Conservation (phyloP, 2,888 invertebrate genomes). For the Polymixis lichenea region DNA sequence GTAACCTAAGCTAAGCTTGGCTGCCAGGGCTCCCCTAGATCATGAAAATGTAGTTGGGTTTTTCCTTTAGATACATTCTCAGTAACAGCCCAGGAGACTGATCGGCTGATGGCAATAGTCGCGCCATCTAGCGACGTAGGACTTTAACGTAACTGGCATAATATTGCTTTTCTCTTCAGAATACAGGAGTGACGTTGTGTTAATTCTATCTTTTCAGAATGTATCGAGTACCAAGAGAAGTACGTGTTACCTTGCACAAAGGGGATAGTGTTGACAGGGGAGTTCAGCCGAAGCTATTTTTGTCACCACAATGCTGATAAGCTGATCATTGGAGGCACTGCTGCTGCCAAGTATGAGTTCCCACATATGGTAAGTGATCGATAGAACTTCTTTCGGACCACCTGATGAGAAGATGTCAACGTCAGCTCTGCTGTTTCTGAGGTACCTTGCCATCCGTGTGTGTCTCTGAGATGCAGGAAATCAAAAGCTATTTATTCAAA, state of each 20-base stretch:
- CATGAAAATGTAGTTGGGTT: no score
- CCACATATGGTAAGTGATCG: conserved; percentile 76
- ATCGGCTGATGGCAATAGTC: no score
- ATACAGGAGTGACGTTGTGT: neutral
- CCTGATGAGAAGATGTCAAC: neutral
- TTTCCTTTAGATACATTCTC: no score
- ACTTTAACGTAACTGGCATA: no score
- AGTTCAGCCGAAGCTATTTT: conserved; percentile 60
- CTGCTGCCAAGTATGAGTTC: conserved; percentile 71
- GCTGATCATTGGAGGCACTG: conserved; percentile 74
- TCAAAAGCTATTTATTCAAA: no score
- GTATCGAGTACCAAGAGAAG: conserved; percentile 78
- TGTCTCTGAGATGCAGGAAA: neutral
- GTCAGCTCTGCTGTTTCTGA: no score
- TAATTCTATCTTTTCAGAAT: conserved; percentile 68
- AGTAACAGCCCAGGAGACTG: no score
- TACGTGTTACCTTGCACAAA: conserved; percentile 74
- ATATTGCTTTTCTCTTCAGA: neutral
- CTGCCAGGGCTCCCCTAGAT: no score
- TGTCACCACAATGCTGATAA: conserved; percentile 75
- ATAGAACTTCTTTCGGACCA: neutral
- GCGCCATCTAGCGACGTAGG: no score
- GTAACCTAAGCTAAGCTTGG: no score
- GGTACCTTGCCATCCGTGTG: no score
- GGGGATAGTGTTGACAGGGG: conserved; percentile 64